A percentile compares a stretch with the other conserved stretches of the same genome.
These are phyloP conservation scores for Pycnonotus jocosus DNA, from an alignment of 2,113 vertebrate genomes.

Conservation along the genomic window DNA sequence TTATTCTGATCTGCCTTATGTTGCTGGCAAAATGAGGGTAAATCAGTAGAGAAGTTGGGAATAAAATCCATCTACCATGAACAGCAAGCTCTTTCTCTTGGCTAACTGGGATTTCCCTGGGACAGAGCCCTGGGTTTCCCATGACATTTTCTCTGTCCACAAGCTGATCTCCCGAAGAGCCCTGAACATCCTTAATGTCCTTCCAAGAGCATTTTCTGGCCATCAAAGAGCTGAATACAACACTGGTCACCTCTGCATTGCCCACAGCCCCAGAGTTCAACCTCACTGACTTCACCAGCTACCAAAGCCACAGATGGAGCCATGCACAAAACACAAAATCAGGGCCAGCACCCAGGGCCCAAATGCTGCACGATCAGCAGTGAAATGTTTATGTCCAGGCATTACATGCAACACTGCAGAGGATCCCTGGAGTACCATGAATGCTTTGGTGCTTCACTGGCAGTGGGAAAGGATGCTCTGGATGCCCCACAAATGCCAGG, in stretches of 20 bases:
- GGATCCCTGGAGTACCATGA: background rate
- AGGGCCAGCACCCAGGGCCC: fast-evolving
- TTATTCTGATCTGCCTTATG: constrained; percentile 11
- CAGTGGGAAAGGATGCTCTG: background rate
- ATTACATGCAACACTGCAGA: fast-evolving
- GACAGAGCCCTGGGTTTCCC: background rate
- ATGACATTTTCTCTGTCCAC: background rate
- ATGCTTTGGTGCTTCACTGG: background rate
- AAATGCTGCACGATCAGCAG: background rate
- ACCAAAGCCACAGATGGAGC: fast-evolving
- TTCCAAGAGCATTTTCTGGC: background rate
- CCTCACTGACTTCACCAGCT: fast-evolving
- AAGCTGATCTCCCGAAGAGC: background rate
- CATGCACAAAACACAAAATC: fast-evolving
- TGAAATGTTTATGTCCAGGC: background rate
- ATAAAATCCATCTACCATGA: background rate
- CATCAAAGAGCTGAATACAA: background rate
- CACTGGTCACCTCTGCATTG: background rate
- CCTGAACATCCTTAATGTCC: background rate
- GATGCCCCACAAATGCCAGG: background rate
- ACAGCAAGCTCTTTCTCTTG: background rate
- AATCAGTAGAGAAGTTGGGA: background rate
- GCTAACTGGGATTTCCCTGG: background rate
- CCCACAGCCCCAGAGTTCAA: fast-evolving
- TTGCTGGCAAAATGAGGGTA: background rate